Evolutionary conservation across 1,140 invertebrate genomes (phyloP).

Genomic region (Meteorus sp.): DNA sequence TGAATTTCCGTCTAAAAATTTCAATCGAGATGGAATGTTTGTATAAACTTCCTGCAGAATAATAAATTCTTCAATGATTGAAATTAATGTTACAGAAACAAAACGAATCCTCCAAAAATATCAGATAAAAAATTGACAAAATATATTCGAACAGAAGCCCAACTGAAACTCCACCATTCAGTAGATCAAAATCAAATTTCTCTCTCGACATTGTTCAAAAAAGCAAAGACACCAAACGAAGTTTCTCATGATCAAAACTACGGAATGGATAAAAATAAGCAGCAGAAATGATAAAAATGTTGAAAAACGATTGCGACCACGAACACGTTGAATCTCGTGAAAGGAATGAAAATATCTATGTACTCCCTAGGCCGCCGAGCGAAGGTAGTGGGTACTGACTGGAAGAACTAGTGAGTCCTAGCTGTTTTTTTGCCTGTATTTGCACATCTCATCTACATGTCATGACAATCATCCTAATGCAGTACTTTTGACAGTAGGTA

Average conservation of each 20-base stretch:
- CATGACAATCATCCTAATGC: conserved; percentile 61
- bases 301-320: conserved; percentile 7
- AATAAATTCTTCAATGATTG: too few species aligned
- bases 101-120: too few species aligned
- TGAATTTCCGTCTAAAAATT: too few species aligned
- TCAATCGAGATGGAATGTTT: too few species aligned
- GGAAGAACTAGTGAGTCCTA: conserved; percentile 59
- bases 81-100: too few species aligned
- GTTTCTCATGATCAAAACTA: conserved; percentile 4
- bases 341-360: conserved; percentile 49
- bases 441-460: conserved; percentile 58
- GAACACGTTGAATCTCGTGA: conserved; percentile 14
- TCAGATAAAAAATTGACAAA: too few species aligned
- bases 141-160: too few species aligned
- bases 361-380: conserved; percentile 59
- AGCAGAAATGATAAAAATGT: not conserved
- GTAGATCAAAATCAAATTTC: too few species aligned
- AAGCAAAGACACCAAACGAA: conserved; percentile 8
- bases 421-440: conserved; percentile 58
- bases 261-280: conserved; percentile 13
- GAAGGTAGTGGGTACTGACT: conserved; percentile 57
- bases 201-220: too few species aligned
- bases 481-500: conserved; percentile 54
- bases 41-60: too few species aligned
- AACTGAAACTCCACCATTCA: too few species aligned